phyloP scores from a whole-genome alignment of 2,888 invertebrate genomes.

The Nesidiocoris tenuis region DNA sequence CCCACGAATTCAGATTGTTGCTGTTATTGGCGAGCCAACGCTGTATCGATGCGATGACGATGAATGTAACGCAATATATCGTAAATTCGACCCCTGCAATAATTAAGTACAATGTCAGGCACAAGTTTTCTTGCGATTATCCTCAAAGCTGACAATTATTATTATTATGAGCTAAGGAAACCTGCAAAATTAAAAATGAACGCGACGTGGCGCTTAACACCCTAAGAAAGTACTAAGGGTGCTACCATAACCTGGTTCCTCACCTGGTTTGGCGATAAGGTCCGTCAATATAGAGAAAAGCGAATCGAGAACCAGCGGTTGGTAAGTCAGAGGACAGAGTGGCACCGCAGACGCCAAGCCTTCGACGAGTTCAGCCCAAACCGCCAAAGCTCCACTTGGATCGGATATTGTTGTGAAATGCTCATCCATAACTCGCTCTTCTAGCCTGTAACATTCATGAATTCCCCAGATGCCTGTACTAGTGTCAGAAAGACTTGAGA shows the following conservation, averaged over 20 bases:
- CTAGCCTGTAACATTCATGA: constrained; percentile 62
- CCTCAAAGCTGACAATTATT: too few relatives aligned
- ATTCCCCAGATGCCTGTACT: too few relatives aligned
- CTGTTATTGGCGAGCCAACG: constrained; percentile 76
- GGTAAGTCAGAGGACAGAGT: constrained; percentile 73
- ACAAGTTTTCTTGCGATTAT: background rate
- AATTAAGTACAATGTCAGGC: constrained; percentile 12
- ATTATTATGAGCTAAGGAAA: background rate
- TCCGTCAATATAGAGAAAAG: constrained; percentile 80
- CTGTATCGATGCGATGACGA: constrained; percentile 88
- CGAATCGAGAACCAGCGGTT: constrained; percentile 83
- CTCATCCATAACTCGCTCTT: constrained; percentile 42
- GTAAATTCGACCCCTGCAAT: constrained; percentile 79
- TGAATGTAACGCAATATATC: constrained; percentile 86
- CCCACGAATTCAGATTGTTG: constrained; percentile 68
- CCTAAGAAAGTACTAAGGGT: too few relatives aligned
- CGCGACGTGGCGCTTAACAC: too few relatives aligned
- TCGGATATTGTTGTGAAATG: constrained; percentile 67
- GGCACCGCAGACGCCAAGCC: constrained; percentile 72
- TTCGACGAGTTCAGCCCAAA: constrained; percentile 55
- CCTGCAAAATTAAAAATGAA: background rate
- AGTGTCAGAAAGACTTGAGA: too few relatives aligned
- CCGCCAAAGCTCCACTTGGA: constrained; percentile 52
- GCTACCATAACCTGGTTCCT: too few relatives aligned
- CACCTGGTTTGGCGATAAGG: constrained; percentile 70